Percentiles rank a stretch among this genome's conserved stretches.
Evolutionary conservation across 92 coral and sea anemone genomes (phyloP).

Genomic region (Parazoanthus swiftii): DNA sequence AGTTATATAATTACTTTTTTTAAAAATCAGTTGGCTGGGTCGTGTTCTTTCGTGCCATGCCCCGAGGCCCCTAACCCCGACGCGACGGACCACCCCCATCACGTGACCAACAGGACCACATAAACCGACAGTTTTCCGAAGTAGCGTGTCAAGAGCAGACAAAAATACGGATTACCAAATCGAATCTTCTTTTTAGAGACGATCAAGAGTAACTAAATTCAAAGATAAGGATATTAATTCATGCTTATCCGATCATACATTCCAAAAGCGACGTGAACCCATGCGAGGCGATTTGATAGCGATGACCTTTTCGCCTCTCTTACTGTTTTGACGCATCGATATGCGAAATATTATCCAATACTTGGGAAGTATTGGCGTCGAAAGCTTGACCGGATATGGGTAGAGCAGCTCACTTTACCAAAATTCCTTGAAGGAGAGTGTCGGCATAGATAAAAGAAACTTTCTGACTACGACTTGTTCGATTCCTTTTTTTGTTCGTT

Average conservation of each 20-base stretch:
- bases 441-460: conserved; percentile 22
- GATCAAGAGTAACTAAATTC: background rate
- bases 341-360: conserved; percentile 21
- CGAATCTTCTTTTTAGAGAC: background rate
- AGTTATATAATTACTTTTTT: no score
- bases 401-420: conserved; percentile 37
- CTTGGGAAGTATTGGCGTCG: conserved; percentile 24
- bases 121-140: background rate
- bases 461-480: background rate
- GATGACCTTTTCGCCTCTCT: conserved; percentile 18
- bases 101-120: background rate
- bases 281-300: background rate
- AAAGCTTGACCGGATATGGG: conserved; percentile 22
- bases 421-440: conserved; percentile 27
- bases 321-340: conserved; percentile 8
- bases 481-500: background rate
- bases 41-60: background rate
- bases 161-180: conserved; percentile 2
- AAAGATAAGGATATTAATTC: background rate
- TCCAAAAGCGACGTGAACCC: background rate
- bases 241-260: conserved; percentile 33
- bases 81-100: background rate
- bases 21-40: no score
- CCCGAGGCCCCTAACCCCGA: background rate
- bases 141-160: background rate